Conservation (phyloP, 2,113 vertebrate species). For the Bambusicola thoracicus region DNA sequence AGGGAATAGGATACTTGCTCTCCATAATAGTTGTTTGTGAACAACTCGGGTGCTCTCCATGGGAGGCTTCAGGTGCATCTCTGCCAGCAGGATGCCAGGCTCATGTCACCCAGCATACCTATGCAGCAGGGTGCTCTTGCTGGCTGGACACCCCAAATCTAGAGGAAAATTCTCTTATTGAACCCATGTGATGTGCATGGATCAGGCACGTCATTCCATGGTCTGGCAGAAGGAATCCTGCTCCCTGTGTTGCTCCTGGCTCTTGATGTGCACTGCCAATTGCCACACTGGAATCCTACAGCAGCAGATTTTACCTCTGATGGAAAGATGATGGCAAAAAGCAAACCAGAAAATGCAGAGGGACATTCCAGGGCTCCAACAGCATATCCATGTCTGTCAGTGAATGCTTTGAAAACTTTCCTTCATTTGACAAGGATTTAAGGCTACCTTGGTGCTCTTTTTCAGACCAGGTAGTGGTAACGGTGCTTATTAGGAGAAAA, state of each 20-base stretch:
- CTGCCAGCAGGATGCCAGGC: not conserved
- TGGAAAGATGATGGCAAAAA: not conserved
- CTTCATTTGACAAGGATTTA: not conserved
- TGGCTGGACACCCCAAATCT: not conserved
- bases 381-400: not conserved
- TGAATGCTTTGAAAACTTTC: not conserved
- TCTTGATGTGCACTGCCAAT: not conserved
- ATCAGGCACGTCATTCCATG: not conserved
- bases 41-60: not conserved
- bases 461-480: not conserved
- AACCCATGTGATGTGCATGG: not conserved
- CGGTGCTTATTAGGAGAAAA: not conserved
- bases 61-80: slow-evolving; percentile 3
- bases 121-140: not conserved
- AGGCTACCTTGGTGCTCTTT: not conserved
- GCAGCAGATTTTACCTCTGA: not conserved
- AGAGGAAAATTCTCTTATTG: not conserved
- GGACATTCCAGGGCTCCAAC: not conserved
- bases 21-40: slow-evolving; percentile 40
- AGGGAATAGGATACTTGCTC: slow-evolving; percentile 13
- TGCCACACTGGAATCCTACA: not conserved
- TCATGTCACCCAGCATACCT: not conserved
- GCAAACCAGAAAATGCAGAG: not conserved
- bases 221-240: not conserved
- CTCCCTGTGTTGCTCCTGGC: not conserved